Percentiles rank a stretch among this genome's conserved stretches.
phyloP scores from a whole-genome alignment of 2,797 vertebrate genomes.

The Halcyon badia region DNA sequence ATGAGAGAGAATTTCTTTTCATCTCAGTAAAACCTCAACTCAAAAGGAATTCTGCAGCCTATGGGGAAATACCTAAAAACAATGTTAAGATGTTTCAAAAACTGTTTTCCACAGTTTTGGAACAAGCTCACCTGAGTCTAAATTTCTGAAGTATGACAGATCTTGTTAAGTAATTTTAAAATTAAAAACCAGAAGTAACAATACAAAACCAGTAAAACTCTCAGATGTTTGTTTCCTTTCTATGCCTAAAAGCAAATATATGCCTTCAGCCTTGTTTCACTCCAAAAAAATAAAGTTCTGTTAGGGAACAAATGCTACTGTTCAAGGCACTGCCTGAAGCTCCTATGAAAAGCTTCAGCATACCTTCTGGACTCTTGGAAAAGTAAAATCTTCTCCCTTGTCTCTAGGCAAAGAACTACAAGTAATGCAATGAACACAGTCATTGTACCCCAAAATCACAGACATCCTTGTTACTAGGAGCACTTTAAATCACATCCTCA shows the following conservation, averaged over 20 bases:
- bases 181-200: too few species aligned
- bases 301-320: background rate
- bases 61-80: constrained; percentile 57
- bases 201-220: background rate
- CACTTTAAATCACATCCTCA: background rate
- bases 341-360: background rate
- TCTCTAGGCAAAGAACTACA: background rate
- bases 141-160: constrained; percentile 28
- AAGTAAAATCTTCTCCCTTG: background rate
- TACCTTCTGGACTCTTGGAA: background rate
- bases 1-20: constrained; percentile 60
- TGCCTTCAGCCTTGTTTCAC: background rate
- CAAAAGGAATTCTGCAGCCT: constrained; percentile 59
- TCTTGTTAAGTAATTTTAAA: constrained; percentile 46
- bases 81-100: constrained; percentile 49
- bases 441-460: background rate
- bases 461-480: background rate
- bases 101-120: constrained; percentile 34
- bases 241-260: background rate
- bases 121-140: constrained; percentile 43
- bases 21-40: constrained; percentile 68
- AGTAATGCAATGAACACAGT: background rate
- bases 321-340: background rate
- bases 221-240: background rate
- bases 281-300: background rate